Conservation (phyloP, 2,113 vertebrate species). For the Rhinopomastus cyanomelas region DNA sequence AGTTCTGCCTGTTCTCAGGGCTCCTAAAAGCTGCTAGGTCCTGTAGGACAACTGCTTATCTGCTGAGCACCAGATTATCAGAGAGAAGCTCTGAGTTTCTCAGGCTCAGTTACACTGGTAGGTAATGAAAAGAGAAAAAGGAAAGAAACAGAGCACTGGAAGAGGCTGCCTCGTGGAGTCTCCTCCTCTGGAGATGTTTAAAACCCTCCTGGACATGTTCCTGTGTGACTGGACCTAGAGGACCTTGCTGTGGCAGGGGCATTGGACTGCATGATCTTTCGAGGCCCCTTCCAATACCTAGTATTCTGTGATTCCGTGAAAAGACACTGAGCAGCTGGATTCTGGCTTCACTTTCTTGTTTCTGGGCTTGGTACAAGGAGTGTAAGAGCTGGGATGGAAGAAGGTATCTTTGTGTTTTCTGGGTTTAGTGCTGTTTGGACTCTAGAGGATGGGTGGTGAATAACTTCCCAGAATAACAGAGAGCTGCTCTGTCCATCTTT, state of each 20-base stretch:
- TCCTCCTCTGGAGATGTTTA: too few relatives aligned
- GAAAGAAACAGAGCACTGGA: not conserved
- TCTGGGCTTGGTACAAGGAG: not conserved
- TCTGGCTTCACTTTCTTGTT: not conserved
- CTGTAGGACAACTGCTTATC: constrained; percentile 13
- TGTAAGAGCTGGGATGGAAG: not conserved
- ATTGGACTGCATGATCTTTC: too few relatives aligned
- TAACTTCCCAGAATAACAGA: not conserved
- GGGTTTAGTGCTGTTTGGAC: not conserved
- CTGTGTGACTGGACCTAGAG: too few relatives aligned
- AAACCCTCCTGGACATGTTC: too few relatives aligned
- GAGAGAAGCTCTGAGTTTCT: not conserved
- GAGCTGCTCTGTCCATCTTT: not conserved
- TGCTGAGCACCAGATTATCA: not conserved
- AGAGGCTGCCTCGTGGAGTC: too few relatives aligned
- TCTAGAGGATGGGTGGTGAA: not conserved
- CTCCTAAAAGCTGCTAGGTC: constrained; percentile 2
- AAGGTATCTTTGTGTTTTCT: not conserved
- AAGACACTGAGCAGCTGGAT: not conserved
- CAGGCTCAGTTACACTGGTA: not conserved
- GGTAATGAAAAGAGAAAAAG: not conserved
- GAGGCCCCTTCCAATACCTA: too few relatives aligned
- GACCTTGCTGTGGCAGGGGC: too few relatives aligned
- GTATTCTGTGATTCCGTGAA: too few relatives aligned
- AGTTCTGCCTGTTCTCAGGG: not conserved